Percentiles rank a stretch among this genome's conserved stretches.
phyloP scores from a whole-genome alignment of 1,140 invertebrate genomes.

The Drosophila cardini region DNA sequence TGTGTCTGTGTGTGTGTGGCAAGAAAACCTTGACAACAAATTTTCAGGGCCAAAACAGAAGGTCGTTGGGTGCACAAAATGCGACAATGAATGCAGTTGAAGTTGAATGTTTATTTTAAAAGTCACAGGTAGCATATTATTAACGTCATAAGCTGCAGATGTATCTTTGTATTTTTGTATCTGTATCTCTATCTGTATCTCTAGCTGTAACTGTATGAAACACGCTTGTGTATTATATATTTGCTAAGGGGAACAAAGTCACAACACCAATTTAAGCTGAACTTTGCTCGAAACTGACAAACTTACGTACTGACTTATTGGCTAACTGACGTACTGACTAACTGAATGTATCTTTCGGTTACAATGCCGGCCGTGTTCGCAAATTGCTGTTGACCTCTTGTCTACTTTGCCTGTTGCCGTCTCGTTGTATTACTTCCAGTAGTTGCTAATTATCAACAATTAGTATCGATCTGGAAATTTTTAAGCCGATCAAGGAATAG shows the following conservation, averaged over 20 bases:
- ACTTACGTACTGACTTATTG: slow-evolving; percentile 14
- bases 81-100: slow-evolving; percentile 67
- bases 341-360: slow-evolving; percentile 31
- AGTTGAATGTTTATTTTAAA: slow-evolving; percentile 50
- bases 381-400: slow-evolving; percentile 65
- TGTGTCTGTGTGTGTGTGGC: slow-evolving; percentile 5
- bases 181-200: background rate
- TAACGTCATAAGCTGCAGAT: slow-evolving; percentile 45
- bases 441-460: slow-evolving; percentile 49
- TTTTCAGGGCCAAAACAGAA: slow-evolving; percentile 73
- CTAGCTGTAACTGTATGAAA: slow-evolving; percentile 1
- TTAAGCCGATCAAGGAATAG: slow-evolving; percentile 7
- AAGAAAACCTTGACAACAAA: slow-evolving; percentile 75
- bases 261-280: slow-evolving; percentile 68
- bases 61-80: slow-evolving; percentile 71
- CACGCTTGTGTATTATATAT: slow-evolving; percentile 32
- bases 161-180: slow-evolving; percentile 12
- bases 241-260: slow-evolving; percentile 67
- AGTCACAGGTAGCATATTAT: slow-evolving; percentile 44
- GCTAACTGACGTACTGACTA: slow-evolving; percentile 5
- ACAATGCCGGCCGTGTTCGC: slow-evolving; percentile 35
- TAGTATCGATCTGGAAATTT: slow-evolving; percentile 38
- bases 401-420: too few relatives aligned
- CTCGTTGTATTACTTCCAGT: slow-evolving; percentile 24
- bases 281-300: slow-evolving; percentile 70